phyloP scores from a whole-genome alignment of 2,888 invertebrate genomes.

The Lagria hirta region DNA sequence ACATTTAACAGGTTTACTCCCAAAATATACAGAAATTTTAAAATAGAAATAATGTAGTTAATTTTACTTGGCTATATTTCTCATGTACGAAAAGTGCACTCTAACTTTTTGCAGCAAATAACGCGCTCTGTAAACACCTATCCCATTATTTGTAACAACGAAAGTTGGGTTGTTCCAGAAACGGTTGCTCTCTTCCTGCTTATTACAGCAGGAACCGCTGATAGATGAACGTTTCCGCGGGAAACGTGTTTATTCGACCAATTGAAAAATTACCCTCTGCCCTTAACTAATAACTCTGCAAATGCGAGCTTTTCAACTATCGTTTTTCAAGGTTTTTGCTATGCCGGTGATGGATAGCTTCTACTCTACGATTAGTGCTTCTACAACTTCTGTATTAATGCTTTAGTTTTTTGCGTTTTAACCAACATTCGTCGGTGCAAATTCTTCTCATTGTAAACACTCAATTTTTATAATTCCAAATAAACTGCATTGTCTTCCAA shows the following conservation, averaged over 20 bases:
- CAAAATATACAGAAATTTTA: too few species aligned
- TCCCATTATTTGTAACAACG: conserved; percentile 38
- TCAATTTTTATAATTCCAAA: too few species aligned
- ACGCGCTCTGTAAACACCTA: conserved; percentile 37
- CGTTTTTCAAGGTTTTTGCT: conserved; percentile 20
- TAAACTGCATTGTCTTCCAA: too few species aligned
- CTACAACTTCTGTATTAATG: too few species aligned
- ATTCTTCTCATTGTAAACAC: too few species aligned
- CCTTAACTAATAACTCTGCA: conserved; percentile 31
- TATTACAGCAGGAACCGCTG: conserved; percentile 48
- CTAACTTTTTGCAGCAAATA: too few species aligned
- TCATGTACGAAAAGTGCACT: conserved; percentile 37
- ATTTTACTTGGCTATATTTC: conserved; percentile 33
- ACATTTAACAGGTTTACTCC: too few species aligned
- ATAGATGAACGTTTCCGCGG: conserved; percentile 48
- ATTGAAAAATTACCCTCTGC: conserved; percentile 46
- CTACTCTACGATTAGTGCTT: too few species aligned
- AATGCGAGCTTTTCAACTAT: conserved; percentile 9
- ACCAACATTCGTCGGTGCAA: too few species aligned
- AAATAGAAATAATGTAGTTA: conserved; percentile 22
- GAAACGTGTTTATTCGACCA: conserved; percentile 50
- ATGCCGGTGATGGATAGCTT: too few species aligned
- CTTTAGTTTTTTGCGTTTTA: too few species aligned
- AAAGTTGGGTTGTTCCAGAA: conserved; percentile 16
- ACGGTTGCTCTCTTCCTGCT: conserved; percentile 32